phyloP scores from a whole-genome alignment of 1,140 invertebrate species.

The Atopsyche davidsoni region DNA sequence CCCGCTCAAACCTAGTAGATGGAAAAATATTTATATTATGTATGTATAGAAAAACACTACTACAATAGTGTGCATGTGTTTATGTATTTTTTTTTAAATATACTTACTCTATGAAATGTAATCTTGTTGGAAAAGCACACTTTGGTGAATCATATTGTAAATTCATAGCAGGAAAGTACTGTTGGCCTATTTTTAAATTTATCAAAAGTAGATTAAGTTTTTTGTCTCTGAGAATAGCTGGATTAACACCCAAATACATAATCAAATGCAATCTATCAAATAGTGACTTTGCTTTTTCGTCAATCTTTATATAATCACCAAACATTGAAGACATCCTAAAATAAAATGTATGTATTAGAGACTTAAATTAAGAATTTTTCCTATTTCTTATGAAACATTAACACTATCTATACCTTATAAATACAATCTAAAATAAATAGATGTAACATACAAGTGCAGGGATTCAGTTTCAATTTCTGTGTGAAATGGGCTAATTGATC shows the following conservation, averaged over 20 bases:
- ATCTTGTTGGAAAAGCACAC: conserved; percentile 19
- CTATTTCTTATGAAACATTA: background rate
- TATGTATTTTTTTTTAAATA: background rate
- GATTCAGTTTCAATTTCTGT: too few species aligned
- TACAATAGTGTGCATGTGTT: background rate
- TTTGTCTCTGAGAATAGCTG: conserved; percentile 21
- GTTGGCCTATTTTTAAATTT: conserved; percentile 17
- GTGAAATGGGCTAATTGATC: too few species aligned
- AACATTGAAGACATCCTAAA: conserved; percentile 11
- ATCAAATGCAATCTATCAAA: conserved; percentile 22
- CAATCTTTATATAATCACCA: conserved; percentile 20
- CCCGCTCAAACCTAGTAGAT: conserved; percentile 11
- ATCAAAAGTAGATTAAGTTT: conserved; percentile 19
- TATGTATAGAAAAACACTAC: too few species aligned
- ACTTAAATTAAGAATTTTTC: background rate
- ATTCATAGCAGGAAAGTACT: conserved; percentile 18
- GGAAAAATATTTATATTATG: background rate
- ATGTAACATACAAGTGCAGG: too few species aligned
- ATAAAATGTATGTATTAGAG: conserved; percentile 2
- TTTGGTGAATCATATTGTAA: conserved; percentile 11
- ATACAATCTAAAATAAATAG: conserved; percentile 1
- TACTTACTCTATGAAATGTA: conserved; percentile 22
- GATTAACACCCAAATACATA: conserved; percentile 25
- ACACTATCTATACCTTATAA: background rate
- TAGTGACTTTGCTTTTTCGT: conserved; percentile 5